phyloP scores from a whole-genome alignment of 1,140 invertebrate species.

The Cydia strobilella region DNA sequence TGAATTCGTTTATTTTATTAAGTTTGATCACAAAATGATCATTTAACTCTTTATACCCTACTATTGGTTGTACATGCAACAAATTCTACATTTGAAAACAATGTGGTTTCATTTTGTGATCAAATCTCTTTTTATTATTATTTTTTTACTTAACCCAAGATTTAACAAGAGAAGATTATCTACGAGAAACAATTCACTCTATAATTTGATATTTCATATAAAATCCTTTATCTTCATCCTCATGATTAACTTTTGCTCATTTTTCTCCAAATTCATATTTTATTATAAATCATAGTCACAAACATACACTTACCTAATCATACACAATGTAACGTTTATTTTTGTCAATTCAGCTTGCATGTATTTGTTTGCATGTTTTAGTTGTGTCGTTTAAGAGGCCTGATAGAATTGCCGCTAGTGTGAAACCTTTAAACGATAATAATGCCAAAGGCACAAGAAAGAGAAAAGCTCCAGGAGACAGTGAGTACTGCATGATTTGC shows the following conservation, averaged over 20 bases:
- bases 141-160: not conserved
- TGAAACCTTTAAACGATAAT: conserved; percentile 53
- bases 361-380: conserved; percentile 56
- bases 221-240: not conserved
- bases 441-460: conserved; percentile 81
- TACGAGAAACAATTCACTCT: not conserved
- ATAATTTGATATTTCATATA: not conserved
- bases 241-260: not conserved
- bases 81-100: not conserved
- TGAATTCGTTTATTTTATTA: not conserved
- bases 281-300: not conserved
- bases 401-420: conserved; percentile 59
- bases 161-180: not conserved
- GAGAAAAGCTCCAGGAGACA: conserved; percentile 87
- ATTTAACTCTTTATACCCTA: not conserved
- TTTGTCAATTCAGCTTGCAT: conserved; percentile 37
- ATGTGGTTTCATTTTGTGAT: not conserved
- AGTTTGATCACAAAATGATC: conserved; percentile 9
- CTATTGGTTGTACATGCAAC: too few relatives aligned
- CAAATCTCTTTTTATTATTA: not conserved
- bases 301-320: not conserved
- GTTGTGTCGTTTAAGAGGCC: conserved; percentile 78
- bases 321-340: not conserved
- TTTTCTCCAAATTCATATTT: not conserved
- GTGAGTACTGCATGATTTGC: conserved; percentile 78